A percentile compares a stretch with the other conserved stretches of the same genome.
Conservation (phyloP, 1,140 invertebrate species). For the Cyrtorhinus lividipennis region DNA sequence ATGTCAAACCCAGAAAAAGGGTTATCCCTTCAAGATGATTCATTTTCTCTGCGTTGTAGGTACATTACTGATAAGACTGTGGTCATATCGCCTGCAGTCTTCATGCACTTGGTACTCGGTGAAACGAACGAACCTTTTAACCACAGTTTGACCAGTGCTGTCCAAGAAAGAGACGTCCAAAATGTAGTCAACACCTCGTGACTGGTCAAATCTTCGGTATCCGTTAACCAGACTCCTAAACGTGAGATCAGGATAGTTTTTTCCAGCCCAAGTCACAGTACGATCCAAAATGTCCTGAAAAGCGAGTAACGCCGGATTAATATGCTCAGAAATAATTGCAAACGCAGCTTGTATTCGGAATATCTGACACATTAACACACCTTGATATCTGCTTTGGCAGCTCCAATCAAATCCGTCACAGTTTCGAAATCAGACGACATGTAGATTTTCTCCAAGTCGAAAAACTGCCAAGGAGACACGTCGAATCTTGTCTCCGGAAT, state of each 20-base stretch:
- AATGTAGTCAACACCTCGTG: slow-evolving; percentile 75
- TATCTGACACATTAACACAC: slow-evolving; percentile 24
- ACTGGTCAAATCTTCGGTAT: slow-evolving; percentile 72
- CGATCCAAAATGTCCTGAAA: slow-evolving; percentile 44
- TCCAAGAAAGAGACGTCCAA: slow-evolving; percentile 51
- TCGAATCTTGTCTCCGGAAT: slow-evolving; percentile 66
- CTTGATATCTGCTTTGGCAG: slow-evolving; percentile 48
- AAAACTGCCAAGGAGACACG: slow-evolving; percentile 66
- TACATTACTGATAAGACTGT: too few relatives aligned
- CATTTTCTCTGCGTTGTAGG: too few relatives aligned
- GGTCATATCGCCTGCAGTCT: too few relatives aligned
- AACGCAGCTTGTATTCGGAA: not conserved
- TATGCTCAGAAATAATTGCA: not conserved
- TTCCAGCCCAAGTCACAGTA: slow-evolving; percentile 38
- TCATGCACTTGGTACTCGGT: too few relatives aligned
- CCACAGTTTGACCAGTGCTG: slow-evolving; percentile 27
- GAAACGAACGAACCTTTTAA: slow-evolving; percentile 33
- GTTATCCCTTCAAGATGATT: too few relatives aligned
- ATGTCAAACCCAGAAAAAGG: too few relatives aligned
- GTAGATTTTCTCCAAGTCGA: slow-evolving; percentile 69
- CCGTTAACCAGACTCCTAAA: slow-evolving; percentile 55
- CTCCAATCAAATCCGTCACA: slow-evolving; percentile 38
- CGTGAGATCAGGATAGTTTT: slow-evolving; percentile 38
- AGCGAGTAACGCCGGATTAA: not conserved
- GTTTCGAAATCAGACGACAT: slow-evolving; percentile 51